Evolutionary conservation across 2,113 vertebrate genomes (phyloP), one percentile per base, ranked within the genome.

Genomic region (Eleginops maclovinus): DNA sequence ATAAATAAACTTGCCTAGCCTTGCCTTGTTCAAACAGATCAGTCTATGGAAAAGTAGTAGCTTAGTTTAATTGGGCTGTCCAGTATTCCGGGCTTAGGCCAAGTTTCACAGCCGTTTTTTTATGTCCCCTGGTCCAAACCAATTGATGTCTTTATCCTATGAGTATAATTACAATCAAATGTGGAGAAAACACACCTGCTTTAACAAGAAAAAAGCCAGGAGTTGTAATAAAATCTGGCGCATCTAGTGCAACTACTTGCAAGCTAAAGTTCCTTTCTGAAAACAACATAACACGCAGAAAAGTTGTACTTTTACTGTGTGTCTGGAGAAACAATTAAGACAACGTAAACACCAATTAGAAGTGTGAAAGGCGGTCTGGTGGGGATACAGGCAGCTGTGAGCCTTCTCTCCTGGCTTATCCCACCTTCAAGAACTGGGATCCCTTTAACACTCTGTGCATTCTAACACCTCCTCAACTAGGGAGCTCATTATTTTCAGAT

Each of bases 391-490:
- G 7, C 1, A 44, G 36, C 44, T 31, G 40, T 22, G n/a, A 22
- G 36, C 49, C 51, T 49, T 13, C 53, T 64, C 13, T 22, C 36
- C 4, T 24, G 46, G 43, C 36, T 43, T 46, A 13, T 46, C 36
- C 47, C 75, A 78, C 58, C 66, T 78, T 41, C n/a, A 71, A 14
- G 58, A 66, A 44, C 54, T 59, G 62, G 61, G 62, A 60, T 46
- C 24, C 72, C 46, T 59, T 72, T 66, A 72, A 14, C 22, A 11
- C 44, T 15, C 19, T 51, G 22, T 56, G 14, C 8, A 50, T 40
- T 51, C 12, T 50, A 43, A 2, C 51, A 64, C 54, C 46, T 46
- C 21, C 13, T 53, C 68, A 9, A 12, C 76, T 14, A 28, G 76
- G 76, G 68, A 79, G 53, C 31, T 65, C 21, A 65, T 79, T 75